Percentiles rank a stretch among this genome's conserved stretches.
Conservation (phyloP, 2,888 invertebrate genomes). For the Ligdia adustata region DNA sequence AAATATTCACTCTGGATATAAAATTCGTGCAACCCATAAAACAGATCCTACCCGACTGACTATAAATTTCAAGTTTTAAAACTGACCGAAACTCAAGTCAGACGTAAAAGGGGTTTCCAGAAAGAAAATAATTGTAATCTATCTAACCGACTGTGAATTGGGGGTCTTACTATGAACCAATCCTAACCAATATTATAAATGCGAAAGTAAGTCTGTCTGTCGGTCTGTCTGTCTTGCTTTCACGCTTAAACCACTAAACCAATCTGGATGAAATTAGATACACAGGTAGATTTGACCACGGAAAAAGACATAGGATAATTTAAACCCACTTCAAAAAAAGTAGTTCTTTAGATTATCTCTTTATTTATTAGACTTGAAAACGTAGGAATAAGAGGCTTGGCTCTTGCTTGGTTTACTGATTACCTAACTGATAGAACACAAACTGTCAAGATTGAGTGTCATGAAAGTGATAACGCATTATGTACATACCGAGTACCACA, state of each 20-base stretch:
- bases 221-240: too few species aligned
- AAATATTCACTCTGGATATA: slow-evolving; percentile 22
- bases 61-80: slow-evolving; percentile 41
- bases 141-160: slow-evolving; percentile 50
- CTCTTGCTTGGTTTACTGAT: not conserved
- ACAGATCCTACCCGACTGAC: slow-evolving; percentile 33
- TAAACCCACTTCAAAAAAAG: too few species aligned
- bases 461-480: not conserved
- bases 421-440: not conserved
- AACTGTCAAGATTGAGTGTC: not conserved
- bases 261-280: too few species aligned
- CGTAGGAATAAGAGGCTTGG: not conserved
- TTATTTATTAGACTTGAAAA: not conserved
- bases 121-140: slow-evolving; percentile 61
- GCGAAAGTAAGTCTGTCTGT: too few species aligned
- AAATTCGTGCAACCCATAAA: slow-evolving; percentile 34
- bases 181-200: too few species aligned
- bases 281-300: too few species aligned
- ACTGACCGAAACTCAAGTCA: slow-evolving; percentile 54
- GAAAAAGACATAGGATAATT: too few species aligned
- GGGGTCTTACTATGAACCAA: slow-evolving; percentile 15
- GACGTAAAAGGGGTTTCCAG: slow-evolving; percentile 48
- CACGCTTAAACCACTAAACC: too few species aligned
- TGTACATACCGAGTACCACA: not conserved
- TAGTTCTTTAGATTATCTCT: too few species aligned